These are phyloP conservation scores for Zalophus californianus DNA, from an alignment of 2,797 vertebrate species.

Conservation along the genomic window DNA sequence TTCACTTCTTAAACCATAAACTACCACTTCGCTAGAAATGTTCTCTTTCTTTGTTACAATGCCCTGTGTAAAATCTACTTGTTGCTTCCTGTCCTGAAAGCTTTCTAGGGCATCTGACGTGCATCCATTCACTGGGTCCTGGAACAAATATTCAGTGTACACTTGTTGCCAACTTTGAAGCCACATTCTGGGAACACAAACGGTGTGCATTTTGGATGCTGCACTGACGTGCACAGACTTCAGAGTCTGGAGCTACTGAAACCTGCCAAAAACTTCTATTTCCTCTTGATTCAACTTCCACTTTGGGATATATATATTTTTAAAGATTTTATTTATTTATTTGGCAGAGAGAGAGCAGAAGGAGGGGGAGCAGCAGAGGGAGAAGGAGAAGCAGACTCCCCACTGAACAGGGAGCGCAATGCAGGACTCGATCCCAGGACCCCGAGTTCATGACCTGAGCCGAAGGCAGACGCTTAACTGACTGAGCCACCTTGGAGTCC, in stretches of 20 bases:
- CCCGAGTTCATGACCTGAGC: no score
- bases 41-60: neutral
- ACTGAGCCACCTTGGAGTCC: no score
- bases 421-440: no score
- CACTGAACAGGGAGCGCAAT: no score
- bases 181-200: neutral
- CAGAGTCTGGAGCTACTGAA: neutral
- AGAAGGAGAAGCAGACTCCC: no score
- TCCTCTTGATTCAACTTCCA: neutral
- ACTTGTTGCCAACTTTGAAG: neutral
- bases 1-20: neutral
- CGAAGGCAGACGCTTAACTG: no score
- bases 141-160: neutral
- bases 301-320: no score
- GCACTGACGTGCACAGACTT: no score
- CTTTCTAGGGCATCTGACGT: neutral
- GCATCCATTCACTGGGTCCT: neutral
- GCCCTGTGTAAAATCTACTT: neutral
- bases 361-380: no score
- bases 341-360: no score
- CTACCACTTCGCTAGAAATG: neutral
- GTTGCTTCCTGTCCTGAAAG: neutral
- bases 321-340: no score
- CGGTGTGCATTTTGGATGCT: neutral
- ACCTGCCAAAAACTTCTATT: neutral